These are phyloP conservation scores for Gryon sp. DNA, from an alignment of 1,140 invertebrate genomes.

Conservation along the genomic window DNA sequence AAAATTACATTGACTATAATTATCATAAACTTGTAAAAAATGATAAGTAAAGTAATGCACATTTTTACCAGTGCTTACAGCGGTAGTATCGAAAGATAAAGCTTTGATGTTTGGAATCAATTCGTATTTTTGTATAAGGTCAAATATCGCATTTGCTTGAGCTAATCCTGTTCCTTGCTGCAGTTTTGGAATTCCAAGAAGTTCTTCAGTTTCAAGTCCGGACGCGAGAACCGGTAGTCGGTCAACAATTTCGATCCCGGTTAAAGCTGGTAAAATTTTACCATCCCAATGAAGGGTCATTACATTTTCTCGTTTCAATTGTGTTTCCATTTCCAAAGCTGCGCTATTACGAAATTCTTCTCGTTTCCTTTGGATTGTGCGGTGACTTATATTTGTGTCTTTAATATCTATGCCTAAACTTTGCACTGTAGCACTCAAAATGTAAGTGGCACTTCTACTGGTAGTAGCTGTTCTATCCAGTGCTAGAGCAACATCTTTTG, in stretches of 20 bases:
- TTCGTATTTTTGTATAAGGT: constrained; percentile 42
- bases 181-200: constrained; percentile 46
- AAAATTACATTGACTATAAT: too few species aligned
- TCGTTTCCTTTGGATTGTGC: constrained; percentile 10
- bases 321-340: too few species aligned
- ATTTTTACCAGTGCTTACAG: constrained; percentile 51
- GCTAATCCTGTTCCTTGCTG: constrained; percentile 18
- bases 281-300: constrained; percentile 55
- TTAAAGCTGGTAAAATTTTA: constrained; percentile 38
- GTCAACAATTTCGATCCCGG: constrained; percentile 19
- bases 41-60: too few species aligned
- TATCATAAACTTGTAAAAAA: too few species aligned
- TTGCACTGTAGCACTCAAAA: constrained; percentile 45
- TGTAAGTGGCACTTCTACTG: constrained; percentile 42
- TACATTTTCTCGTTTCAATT: constrained; percentile 12
- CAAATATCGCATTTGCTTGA: constrained; percentile 39
- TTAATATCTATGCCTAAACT: too few species aligned
- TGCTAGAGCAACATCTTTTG: constrained; percentile 14
- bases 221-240: constrained; percentile 44
- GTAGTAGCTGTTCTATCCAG: constrained; percentile 56
- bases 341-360: constrained; percentile 24
- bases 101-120: constrained; percentile 19
- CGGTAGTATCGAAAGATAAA: constrained; percentile 57
- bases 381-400: too few species aligned
- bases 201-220: constrained; percentile 5